phyloP scores from a whole-genome alignment of 2,113 vertebrate species.

The Eonycteris spelaea region DNA sequence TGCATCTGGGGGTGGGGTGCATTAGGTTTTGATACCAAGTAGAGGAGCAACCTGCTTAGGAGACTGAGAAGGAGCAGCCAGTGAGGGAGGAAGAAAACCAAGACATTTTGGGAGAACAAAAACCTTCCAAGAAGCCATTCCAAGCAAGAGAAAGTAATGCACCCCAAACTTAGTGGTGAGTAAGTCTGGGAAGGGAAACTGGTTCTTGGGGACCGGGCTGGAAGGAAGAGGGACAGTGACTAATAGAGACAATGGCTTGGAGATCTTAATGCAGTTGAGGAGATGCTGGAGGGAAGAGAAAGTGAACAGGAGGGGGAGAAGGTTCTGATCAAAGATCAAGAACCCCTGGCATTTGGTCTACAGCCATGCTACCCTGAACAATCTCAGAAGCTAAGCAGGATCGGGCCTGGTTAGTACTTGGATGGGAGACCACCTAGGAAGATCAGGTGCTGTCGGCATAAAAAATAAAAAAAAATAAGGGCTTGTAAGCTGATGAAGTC shows the following conservation, averaged over 20 bases:
- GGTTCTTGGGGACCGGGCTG: neutral
- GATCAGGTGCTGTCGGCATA: too few relatives aligned
- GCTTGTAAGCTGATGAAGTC: too few relatives aligned
- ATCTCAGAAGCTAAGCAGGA: too few relatives aligned
- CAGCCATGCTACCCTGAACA: too few relatives aligned
- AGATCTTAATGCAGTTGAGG: neutral
- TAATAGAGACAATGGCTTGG: neutral
- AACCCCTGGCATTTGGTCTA: neutral
- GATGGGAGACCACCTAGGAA: too few relatives aligned
- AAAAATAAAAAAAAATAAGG: too few relatives aligned
- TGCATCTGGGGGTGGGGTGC: neutral
- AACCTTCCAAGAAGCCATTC: neutral
- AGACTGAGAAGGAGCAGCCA: neutral
- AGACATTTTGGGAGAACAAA: neutral
- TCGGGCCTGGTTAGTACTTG: too few relatives aligned
- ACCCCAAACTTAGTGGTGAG: neutral
- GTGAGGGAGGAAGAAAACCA: neutral
- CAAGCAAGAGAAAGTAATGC: neutral
- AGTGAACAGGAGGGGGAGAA: neutral
- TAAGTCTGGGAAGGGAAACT: neutral
- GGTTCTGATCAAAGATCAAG: neutral
- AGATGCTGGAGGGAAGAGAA: neutral
- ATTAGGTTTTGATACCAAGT: neutral
- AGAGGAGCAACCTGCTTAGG: neutral
- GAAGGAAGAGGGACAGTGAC: neutral